A percentile compares a stretch with the other conserved stretches of the same genome.
These are phyloP conservation scores for Ammodytes marinus DNA, from an alignment of 2,113 vertebrate species.

Conservation along the genomic window DNA sequence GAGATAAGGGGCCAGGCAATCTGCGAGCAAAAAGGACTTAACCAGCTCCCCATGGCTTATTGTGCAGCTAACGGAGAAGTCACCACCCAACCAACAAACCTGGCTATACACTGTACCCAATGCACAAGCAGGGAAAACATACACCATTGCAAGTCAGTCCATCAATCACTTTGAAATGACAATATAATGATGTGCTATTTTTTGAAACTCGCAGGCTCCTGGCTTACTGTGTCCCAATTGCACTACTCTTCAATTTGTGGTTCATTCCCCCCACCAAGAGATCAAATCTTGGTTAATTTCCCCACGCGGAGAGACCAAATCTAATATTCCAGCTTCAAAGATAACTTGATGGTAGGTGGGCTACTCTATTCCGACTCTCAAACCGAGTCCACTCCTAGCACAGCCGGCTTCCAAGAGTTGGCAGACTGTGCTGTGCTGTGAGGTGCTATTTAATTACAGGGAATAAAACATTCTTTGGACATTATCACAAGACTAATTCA, in stretches of 20 bases:
- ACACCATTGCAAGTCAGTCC: not conserved
- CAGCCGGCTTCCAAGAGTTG: conserved; percentile 30
- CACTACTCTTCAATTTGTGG: conserved; percentile 27
- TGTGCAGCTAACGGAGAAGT: conserved; percentile 69
- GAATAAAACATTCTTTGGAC: conserved; percentile 53
- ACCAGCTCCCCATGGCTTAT: conserved; percentile 77
- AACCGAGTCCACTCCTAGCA: conserved; percentile 40
- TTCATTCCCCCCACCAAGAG: conserved; percentile 47
- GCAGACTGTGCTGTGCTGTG: conserved; percentile 9
- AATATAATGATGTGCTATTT: not conserved
- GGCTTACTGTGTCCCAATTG: conserved; percentile 9
- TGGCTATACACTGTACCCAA: conserved; percentile 8
- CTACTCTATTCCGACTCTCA: conserved; percentile 39
- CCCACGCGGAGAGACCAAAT: conserved; percentile 35
- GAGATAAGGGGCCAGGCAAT: conserved; percentile 81
- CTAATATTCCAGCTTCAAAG: conserved; percentile 55
- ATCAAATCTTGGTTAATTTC: conserved; percentile 46
- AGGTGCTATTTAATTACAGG: conserved; percentile 51
- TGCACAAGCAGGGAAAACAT: conserved; percentile 39
- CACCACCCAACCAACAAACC: conserved; percentile 54
- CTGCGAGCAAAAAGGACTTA: conserved; percentile 78
- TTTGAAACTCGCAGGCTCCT: not conserved
- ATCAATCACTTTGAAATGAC: conserved; percentile 36
- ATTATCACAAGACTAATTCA: conserved; percentile 38
- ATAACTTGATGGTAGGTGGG: conserved; percentile 28